Evolutionary conservation across 2,113 vertebrate species (phyloP).

Genomic region (Cyrtonyx montezumae): DNA sequence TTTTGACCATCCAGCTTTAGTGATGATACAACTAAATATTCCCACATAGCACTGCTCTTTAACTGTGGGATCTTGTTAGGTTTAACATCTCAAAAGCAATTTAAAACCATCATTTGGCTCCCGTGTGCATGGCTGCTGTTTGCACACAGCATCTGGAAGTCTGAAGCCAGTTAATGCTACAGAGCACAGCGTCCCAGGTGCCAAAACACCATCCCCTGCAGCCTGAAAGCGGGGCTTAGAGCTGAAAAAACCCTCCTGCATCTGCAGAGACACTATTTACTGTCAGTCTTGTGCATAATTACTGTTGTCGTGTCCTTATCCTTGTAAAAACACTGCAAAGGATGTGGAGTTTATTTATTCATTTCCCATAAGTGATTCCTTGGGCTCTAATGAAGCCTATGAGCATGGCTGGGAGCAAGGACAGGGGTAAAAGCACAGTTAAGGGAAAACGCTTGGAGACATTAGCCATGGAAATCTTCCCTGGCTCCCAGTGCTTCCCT

Average conservation of each 20-base stretch:
- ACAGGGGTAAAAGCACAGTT: neutral
- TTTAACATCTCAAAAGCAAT: neutral
- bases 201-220: neutral
- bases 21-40: neutral
- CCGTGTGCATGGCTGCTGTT: neutral
- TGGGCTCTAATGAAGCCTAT: neutral
- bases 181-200: neutral
- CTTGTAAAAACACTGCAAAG: neutral
- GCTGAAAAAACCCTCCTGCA: neutral
- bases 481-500: neutral
- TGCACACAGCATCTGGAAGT: fast-evolving
- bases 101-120: neutral
- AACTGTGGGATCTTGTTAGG: neutral
- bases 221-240: neutral
- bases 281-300: neutral
- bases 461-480: neutral
- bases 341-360: neutral
- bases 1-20: neutral
- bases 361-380: neutral
- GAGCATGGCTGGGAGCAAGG: neutral
- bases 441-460: neutral
- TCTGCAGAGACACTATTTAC: neutral
- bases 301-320: neutral
- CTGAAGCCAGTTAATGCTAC: neutral
- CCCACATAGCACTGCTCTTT: fast-evolving